These are phyloP conservation scores for Peromyscus attwateri DNA, from an alignment of 2,797 vertebrate genomes.

Conservation along the genomic window DNA sequence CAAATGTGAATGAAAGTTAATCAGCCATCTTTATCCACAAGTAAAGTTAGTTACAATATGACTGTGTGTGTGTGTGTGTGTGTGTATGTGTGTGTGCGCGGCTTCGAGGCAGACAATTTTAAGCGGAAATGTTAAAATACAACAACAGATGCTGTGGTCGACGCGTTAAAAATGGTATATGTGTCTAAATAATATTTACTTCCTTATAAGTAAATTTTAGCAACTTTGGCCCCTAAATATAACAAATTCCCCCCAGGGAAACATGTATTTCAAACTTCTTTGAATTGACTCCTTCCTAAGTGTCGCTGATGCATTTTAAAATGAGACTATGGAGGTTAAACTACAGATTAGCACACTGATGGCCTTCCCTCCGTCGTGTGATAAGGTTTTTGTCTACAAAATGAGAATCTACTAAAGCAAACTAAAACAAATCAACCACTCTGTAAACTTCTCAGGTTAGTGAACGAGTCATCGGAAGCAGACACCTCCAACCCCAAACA, in stretches of 20 bases:
- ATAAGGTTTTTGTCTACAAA: background rate
- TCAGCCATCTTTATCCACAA: background rate
- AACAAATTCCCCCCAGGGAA: slow-evolving; percentile 25
- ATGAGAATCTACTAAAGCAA: background rate
- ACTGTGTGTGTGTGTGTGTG: background rate
- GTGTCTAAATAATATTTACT: slow-evolving; percentile 66
- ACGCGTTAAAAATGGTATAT: background rate
- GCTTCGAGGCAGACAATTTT: slow-evolving; percentile 1
- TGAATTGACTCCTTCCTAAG: background rate
- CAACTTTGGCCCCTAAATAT: slow-evolving; percentile 34
- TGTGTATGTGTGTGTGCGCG: background rate
- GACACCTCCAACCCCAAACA: slow-evolving; percentile 13
- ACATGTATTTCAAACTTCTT: background rate
- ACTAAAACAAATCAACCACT: background rate
- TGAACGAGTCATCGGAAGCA: slow-evolving; percentile 9
- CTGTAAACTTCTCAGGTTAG: background rate
- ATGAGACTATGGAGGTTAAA: background rate
- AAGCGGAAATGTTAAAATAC: slow-evolving; percentile 55
- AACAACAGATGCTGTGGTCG: slow-evolving; percentile 40
- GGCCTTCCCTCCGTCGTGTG: background rate
- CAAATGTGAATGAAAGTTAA: background rate
- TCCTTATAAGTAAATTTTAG: slow-evolving; percentile 72
- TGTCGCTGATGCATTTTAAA: background rate
- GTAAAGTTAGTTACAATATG: background rate
- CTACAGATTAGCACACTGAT: background rate